These are phyloP conservation scores for Pseudomugil tenellus DNA, from an alignment of 2,797 vertebrate genomes.

Conservation along the genomic window DNA sequence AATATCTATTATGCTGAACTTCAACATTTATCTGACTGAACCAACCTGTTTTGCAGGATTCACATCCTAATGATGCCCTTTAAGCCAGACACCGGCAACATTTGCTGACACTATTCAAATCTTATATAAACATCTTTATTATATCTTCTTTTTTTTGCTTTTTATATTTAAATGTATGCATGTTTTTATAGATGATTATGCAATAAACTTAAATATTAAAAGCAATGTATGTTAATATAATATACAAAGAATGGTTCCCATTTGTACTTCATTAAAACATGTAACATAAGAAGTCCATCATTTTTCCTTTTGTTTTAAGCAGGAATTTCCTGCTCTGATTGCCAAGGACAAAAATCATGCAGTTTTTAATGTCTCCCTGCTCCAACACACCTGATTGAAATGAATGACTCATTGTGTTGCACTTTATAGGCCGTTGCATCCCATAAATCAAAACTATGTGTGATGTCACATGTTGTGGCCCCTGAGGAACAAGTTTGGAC, in stretches of 20 bases:
- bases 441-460: too few relatives aligned
- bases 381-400: too few relatives aligned
- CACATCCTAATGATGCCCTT: not conserved
- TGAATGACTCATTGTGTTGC: too few relatives aligned
- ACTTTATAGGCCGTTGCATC: too few relatives aligned
- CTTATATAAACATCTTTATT: not conserved
- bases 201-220: not conserved
- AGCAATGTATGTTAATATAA: not conserved
- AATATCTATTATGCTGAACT: not conserved
- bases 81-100: not conserved
- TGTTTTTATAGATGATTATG: not conserved
- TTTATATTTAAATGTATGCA: not conserved
- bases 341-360: too few relatives aligned
- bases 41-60: constrained; percentile 4
- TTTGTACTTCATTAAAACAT: not conserved
- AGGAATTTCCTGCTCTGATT: too few relatives aligned
- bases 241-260: not conserved
- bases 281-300: not conserved
- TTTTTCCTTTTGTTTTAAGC: not conserved
- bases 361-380: too few relatives aligned
- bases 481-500: too few relatives aligned
- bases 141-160: not conserved
- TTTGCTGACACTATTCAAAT: not conserved
- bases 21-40: not conserved
- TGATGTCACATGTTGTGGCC: too few relatives aligned